Evolutionary conservation across 2,797 vertebrate genomes (phyloP).

Genomic region (Sebastes itinus): DNA sequence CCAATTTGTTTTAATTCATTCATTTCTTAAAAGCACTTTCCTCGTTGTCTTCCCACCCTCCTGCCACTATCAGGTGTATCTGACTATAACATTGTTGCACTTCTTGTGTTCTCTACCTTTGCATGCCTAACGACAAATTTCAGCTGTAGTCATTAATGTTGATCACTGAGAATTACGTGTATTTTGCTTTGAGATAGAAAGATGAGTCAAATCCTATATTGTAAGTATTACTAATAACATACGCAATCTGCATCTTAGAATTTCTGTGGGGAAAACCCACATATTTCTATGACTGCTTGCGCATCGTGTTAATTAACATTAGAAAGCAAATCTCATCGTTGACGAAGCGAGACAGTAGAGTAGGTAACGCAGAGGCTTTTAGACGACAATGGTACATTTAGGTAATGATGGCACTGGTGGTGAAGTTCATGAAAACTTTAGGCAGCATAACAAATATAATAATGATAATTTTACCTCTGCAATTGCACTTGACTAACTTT

Average conservation of each 20-base stretch:
- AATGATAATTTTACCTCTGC: not conserved
- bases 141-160: not conserved
- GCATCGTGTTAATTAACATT: not conserved
- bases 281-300: not conserved
- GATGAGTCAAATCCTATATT: not conserved
- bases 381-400: not conserved
- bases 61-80: constrained; percentile 11
- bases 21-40: not conserved
- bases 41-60: not conserved
- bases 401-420: not conserved
- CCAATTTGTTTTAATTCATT: not conserved
- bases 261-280: not conserved
- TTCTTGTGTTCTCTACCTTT: not conserved
- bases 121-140: not conserved
- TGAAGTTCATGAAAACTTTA: not conserved
- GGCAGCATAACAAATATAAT: not conserved
- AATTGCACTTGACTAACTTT: not conserved
- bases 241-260: not conserved
- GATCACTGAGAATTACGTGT: not conserved
- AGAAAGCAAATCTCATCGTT: not conserved
- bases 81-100: constrained; percentile 5
- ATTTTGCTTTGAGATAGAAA: not conserved
- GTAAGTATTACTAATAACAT: not conserved
- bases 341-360: not conserved
- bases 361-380: not conserved